These are phyloP conservation scores for Temnothorax nylanderi DNA, from an alignment of 1,140 invertebrate species.

Conservation along the genomic window DNA sequence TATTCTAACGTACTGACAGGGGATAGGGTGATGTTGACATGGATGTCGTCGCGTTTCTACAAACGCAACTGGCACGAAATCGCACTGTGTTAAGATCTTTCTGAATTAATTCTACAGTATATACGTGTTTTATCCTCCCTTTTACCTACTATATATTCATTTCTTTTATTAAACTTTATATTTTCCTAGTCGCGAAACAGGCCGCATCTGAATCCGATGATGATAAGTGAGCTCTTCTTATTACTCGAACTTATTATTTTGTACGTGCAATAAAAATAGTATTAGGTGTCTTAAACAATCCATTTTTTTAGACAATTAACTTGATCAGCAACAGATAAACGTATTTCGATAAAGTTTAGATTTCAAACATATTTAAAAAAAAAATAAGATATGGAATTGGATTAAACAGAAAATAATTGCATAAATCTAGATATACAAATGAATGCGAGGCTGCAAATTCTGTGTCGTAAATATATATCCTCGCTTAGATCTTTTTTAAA, in stretches of 20 bases:
- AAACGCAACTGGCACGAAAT: constrained; percentile 73
- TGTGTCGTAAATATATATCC: background rate
- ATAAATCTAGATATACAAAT: background rate
- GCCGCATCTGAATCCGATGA: constrained; percentile 50
- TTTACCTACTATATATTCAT: constrained; percentile 64
- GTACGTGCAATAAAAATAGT: background rate
- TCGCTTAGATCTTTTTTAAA: background rate
- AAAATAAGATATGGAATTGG: background rate
- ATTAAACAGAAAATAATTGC: background rate
- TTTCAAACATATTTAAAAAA: background rate
- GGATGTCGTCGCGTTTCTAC: background rate
- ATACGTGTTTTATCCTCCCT: constrained; percentile 68
- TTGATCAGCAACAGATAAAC: background rate
- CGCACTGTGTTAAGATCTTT: constrained; percentile 70
- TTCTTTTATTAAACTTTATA: constrained; percentile 60
- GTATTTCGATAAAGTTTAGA: background rate
- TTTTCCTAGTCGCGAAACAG: constrained; percentile 54
- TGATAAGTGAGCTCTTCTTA: constrained; percentile 31
- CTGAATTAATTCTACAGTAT: constrained; percentile 72
- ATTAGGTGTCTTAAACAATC: background rate
- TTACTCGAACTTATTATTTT: constrained; percentile 15
- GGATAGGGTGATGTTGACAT: background rate
- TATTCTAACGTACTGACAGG: background rate
- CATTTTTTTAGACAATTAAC: background rate
- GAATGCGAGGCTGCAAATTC: background rate